These are phyloP conservation scores for Planiliza haematocheilus DNA, from an alignment of 2,113 vertebrate genomes.

Conservation along the genomic window DNA sequence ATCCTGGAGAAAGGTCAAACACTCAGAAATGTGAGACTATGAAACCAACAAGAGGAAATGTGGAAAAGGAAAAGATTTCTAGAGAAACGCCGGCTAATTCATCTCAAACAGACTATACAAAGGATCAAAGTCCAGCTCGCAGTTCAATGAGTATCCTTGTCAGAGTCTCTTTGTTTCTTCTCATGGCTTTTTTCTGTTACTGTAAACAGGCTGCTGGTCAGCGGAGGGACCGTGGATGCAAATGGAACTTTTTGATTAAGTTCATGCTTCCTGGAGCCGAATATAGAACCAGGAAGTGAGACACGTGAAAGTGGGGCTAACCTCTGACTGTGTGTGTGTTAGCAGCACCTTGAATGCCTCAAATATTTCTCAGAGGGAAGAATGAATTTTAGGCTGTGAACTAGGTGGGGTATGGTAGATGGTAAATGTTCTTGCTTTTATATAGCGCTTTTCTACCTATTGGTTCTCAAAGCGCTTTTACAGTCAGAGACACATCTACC, in stretches of 20 bases:
- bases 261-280: conserved; percentile 23
- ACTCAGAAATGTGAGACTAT: not conserved
- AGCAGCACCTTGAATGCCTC: conserved; percentile 32
- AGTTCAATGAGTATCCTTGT: not conserved
- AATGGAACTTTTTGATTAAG: conserved; percentile 23
- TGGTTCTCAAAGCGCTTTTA: no score
- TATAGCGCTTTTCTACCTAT: no score
- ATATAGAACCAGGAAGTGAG: conserved; percentile 54
- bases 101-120: conserved; percentile 31
- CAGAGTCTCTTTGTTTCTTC: conserved; percentile 23
- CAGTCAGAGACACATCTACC: no score
- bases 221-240: not conserved
- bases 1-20: conserved; percentile 1
- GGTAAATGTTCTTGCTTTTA: no score
- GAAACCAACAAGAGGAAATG: not conserved
- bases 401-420: no score
- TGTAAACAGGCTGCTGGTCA: conserved; percentile 33
- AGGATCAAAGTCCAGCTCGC: conserved; percentile 38
- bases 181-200: conserved; percentile 2
- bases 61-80: not conserved
- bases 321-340: not conserved
- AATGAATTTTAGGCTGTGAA: conserved; percentile 16
- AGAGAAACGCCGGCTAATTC: not conserved
- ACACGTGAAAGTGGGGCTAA: conserved; percentile 11
- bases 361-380: conserved; percentile 22